Evolutionary conservation across 2,888 invertebrate genomes (phyloP).

Genomic region (Xestobium rufovillosum): DNA sequence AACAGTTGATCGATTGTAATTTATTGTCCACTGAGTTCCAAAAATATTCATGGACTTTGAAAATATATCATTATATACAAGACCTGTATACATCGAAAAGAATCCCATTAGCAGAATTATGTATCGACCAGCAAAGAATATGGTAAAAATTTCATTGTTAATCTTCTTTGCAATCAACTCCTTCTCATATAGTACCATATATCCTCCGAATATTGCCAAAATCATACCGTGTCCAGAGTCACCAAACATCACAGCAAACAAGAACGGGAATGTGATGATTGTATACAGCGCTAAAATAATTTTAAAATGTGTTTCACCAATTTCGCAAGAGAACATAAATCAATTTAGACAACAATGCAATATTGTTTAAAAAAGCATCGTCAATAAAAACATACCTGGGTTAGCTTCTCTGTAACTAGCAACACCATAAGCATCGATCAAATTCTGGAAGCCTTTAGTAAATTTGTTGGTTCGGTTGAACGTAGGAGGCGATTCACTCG

Average conservation of each 20-base stretch:
- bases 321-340: too few species aligned
- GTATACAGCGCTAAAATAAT: constrained; percentile 38
- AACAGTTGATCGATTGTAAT: constrained; percentile 27
- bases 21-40: constrained; percentile 54
- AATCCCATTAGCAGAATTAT: constrained; percentile 71
- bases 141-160: constrained; percentile 66
- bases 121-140: constrained; percentile 71
- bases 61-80: constrained; percentile 75
- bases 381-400: constrained; percentile 47
- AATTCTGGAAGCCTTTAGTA: constrained; percentile 64
- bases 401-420: constrained; percentile 69
- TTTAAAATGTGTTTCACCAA: constrained; percentile 64
- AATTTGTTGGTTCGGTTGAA: constrained; percentile 68
- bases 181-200: constrained; percentile 76
- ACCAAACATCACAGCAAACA: constrained; percentile 96
- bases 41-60: constrained; percentile 69
- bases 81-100: constrained; percentile 81
- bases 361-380: too few species aligned
- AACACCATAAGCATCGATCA: constrained; percentile 70
- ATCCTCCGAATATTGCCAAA: constrained; percentile 70
- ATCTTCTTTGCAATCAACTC: constrained; percentile 61
- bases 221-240: constrained; percentile 87
- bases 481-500: constrained; percentile 60
- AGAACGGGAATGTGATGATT: constrained; percentile 88
- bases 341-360: too few species aligned